These are phyloP conservation scores for Bryconaethiops microstoma DNA, from an alignment of 2,797 vertebrate species.

Conservation along the genomic window DNA sequence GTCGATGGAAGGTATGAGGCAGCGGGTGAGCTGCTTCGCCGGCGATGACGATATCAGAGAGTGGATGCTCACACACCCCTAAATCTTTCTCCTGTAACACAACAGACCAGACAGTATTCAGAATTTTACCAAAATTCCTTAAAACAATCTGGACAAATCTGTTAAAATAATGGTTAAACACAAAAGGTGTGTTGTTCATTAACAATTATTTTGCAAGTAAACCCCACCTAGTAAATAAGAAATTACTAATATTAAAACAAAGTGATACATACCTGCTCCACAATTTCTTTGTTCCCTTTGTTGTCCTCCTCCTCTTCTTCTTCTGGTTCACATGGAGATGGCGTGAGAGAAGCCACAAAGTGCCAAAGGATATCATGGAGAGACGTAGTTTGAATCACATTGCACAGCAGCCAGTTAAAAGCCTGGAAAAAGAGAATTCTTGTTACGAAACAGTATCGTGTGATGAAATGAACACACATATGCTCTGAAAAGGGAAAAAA, in stretches of 20 bases:
- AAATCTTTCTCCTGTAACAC: constrained; percentile 89
- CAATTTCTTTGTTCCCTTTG: constrained; percentile 93
- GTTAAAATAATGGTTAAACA: background rate
- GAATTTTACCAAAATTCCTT: background rate
- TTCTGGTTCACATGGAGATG: constrained; percentile 91
- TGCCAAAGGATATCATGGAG: constrained; percentile 99
- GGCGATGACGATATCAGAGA: constrained; percentile 97
- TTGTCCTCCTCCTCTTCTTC: constrained; percentile 98
- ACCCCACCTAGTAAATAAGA: background rate
- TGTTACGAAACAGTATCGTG: background rate
- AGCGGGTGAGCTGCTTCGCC: constrained; percentile 97
- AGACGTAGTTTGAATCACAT: constrained; percentile 98
- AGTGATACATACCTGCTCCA: constrained; percentile 83
- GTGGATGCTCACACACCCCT: constrained; percentile 95
- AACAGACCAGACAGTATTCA: background rate
- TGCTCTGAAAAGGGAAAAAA: background rate
- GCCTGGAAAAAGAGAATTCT: constrained; percentile 75
- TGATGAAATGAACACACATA: background rate
- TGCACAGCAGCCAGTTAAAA: constrained; percentile 99
- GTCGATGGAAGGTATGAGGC: constrained; percentile 96
- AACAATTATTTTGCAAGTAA: too few relatives aligned
- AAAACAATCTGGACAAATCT: background rate
- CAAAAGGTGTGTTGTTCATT: background rate
- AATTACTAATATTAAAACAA: background rate
- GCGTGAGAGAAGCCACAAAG: constrained; percentile 97